Evolutionary conservation across 1,140 invertebrate genomes (phyloP), one percentile per base, ranked within the genome.

Genomic region (Gonioctena quinquepunctata): DNA sequence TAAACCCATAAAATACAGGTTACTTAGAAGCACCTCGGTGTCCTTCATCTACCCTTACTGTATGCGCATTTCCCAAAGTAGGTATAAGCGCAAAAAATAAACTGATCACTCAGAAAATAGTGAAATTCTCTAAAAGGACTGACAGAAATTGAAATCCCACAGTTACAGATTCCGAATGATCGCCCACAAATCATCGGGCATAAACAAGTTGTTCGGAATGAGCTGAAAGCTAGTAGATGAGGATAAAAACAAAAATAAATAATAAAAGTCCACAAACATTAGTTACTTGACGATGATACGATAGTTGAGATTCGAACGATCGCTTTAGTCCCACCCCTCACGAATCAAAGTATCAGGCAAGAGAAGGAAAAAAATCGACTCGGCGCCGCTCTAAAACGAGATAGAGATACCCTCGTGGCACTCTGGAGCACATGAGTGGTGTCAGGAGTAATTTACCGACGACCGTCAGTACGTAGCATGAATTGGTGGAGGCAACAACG

Each of bases 381-480:
- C 23, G 21, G 8, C 48, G 49, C 7, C 6, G 8, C 19, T 11
- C n/a, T 56, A 50, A 70, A 65, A 33, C 13, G 68, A 67, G 66
- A 56, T n/a, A 28, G 59, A 56, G 33, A n/a, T n/a, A 62, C 19
- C 28, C 48, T 71, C 69, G 72, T 65, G 67, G 67, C 50, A 64
- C 28, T 52, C 57, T 57, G 66, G 67, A 33, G 68, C 69, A 72
- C 71, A 70, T 63, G 73, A 77, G 69, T 74, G 73, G 69, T 71
- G 71, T 75, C 70, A 64, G 71, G 65, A 76, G 66, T 62, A 71
- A 73, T 75, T 77, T 74, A 74, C 68, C 74, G 68, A 76, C 65
- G 71, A 56, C 69, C 69, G 70, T 66, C 72, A 70, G 66, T 69
- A 63, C 74, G 73, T 75, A 60, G 68, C 23, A 71, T 28, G 68